Percentiles rank a stretch among this genome's conserved stretches.
These are phyloP conservation scores for Osmerus mordax DNA, from an alignment of 2,113 vertebrate genomes.

Conservation along the genomic window DNA sequence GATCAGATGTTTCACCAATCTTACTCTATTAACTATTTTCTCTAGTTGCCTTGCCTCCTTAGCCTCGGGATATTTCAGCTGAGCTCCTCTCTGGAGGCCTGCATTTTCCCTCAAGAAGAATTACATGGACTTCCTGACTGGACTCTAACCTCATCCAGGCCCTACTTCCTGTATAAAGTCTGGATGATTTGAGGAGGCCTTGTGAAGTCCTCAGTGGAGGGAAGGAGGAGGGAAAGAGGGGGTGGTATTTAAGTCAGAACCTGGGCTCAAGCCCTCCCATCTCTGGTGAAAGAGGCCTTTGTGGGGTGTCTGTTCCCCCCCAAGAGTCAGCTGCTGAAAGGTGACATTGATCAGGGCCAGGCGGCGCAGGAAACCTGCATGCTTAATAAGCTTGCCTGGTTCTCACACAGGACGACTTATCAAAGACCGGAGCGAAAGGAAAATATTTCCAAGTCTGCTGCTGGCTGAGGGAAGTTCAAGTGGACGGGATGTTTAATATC, in stretches of 20 bases:
- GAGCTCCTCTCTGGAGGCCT: constrained; percentile 17
- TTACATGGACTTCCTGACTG: constrained; percentile 33
- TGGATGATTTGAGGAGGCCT: constrained; percentile 45
- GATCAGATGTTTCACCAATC: constrained; percentile 7
- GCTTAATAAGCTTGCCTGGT: constrained; percentile 42
- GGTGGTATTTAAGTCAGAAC: constrained; percentile 53
- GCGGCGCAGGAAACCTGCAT: constrained; percentile 49
- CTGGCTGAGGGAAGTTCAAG: constrained; percentile 5
- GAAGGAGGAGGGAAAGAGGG: constrained; percentile 9
- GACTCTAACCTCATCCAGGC: constrained; percentile 14
- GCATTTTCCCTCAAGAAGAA: constrained; percentile 10
- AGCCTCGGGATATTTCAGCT: background rate
- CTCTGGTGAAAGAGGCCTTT: constrained; percentile 69
- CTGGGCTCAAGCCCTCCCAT: constrained; percentile 30
- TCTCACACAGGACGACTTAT: constrained; percentile 46
- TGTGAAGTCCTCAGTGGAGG: constrained; percentile 4
- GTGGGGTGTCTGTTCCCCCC: constrained; percentile 43
- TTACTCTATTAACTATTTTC: constrained; percentile 12
- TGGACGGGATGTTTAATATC: constrained; percentile 4
- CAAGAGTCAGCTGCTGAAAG: constrained; percentile 61
- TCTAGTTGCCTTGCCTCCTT: no score
- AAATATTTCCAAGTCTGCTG: constrained; percentile 1
- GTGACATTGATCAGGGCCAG: constrained; percentile 67
- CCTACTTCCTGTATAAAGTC: constrained; percentile 36
- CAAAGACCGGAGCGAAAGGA: constrained; percentile 17